Evolutionary conservation across 2,888 invertebrate genomes (phyloP).

Genomic region (Netelia virgata): DNA sequence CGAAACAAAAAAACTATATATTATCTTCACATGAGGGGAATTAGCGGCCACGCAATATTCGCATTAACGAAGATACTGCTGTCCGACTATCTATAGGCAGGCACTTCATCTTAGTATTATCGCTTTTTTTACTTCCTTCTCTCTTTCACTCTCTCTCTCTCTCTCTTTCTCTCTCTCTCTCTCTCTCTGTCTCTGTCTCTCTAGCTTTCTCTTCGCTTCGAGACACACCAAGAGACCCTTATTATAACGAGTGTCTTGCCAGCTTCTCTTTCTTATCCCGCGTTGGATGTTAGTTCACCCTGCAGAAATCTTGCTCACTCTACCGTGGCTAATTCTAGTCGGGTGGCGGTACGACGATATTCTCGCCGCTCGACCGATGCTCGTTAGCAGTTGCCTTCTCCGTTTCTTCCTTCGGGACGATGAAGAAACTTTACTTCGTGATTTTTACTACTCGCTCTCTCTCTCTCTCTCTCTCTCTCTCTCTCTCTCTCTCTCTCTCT

Average conservation of each 20-base stretch:
- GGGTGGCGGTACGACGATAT: slow-evolving; percentile 39
- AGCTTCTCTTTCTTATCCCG: slow-evolving; percentile 11
- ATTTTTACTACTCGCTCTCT: slow-evolving; percentile 7
- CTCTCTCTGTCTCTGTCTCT: background rate
- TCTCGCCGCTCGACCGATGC: slow-evolving; percentile 34
- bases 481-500: background rate
- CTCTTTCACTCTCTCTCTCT: background rate
- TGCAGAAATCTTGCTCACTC: slow-evolving; percentile 45
- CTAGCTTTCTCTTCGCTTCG: background rate
- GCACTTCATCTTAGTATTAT: slow-evolving; percentile 55
- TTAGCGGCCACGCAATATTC: slow-evolving; percentile 55
- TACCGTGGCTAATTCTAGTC: slow-evolving; percentile 54
- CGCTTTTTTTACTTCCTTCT: slow-evolving; percentile 31
- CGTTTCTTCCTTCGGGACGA: slow-evolving; percentile 44
- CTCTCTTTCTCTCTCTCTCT: background rate
- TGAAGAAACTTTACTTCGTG: slow-evolving; percentile 51
- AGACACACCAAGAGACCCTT: slow-evolving; percentile 27
- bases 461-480: background rate
- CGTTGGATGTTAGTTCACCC: slow-evolving; percentile 30
- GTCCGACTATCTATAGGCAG: slow-evolving; percentile 50
- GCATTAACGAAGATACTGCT: slow-evolving; percentile 55
- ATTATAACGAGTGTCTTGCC: slow-evolving; percentile 52
- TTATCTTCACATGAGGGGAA: slow-evolving; percentile 42
- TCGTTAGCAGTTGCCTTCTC: slow-evolving; percentile 49
- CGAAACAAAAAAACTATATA: slow-evolving; percentile 5